phyloP scores from a whole-genome alignment of 2,797 vertebrate species.

The Fistularia tabacaria region DNA sequence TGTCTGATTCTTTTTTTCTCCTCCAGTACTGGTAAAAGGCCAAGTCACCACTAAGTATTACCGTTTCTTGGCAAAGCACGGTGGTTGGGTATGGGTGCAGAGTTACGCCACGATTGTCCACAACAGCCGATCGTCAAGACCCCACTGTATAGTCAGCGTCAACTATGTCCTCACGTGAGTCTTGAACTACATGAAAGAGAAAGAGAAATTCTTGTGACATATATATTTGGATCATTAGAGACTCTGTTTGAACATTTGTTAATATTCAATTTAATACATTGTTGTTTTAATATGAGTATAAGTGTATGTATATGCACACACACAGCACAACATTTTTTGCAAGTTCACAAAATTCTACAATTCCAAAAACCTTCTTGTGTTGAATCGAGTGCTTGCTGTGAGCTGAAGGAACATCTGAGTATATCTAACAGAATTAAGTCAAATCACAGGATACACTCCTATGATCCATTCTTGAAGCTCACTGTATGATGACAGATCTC shows the following conservation, averaged over 20 bases:
- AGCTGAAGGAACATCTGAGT: constrained; percentile 22
- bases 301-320: not conserved
- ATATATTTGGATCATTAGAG: too few species aligned
- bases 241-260: too few species aligned
- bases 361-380: too few species aligned
- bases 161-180: constrained; percentile 99
- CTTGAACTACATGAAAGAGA: not conserved
- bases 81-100: constrained; percentile 99
- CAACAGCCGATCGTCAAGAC: constrained; percentile 96
- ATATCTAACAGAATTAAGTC: constrained; percentile 47
- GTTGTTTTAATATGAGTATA: not conserved
- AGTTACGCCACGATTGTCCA: constrained; percentile 98
- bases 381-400: constrained; percentile 27
- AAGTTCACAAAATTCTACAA: constrained; percentile 14
- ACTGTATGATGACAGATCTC: constrained; percentile 28
- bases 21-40: constrained; percentile 93
- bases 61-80: constrained; percentile 94
- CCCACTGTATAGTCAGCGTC: constrained; percentile 98
- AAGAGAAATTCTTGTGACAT: too few species aligned
- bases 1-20: not conserved
- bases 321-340: not conserved
- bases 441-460: constrained; percentile 38
- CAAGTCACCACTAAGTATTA: constrained; percentile 99
- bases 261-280: not conserved
- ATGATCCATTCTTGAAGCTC: constrained; percentile 38